Percentiles rank a stretch among this genome's conserved stretches.
These are phyloP conservation scores for Formica aserva DNA, from an alignment of 2,888 invertebrate species.

Conservation along the genomic window DNA sequence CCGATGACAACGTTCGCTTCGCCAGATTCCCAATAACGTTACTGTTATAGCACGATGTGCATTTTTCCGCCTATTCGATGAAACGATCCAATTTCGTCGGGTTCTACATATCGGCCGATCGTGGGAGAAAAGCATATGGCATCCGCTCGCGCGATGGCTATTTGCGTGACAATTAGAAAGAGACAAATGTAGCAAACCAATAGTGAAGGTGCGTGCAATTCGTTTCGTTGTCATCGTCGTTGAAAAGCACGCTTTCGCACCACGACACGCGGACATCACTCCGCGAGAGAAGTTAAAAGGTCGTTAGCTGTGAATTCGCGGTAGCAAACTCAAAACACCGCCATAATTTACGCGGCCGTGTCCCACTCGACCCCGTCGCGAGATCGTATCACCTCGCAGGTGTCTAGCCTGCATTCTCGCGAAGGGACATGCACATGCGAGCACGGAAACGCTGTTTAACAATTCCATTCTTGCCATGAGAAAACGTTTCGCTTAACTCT, in stretches of 20 bases:
- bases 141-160: conserved; percentile 30
- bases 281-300: conserved; percentile 64
- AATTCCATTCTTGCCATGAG: conserved; percentile 66
- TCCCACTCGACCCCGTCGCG: conserved; percentile 72
- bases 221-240: conserved; percentile 31
- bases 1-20: conserved; percentile 47
- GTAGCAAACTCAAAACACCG: conserved; percentile 67
- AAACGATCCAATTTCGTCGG: conserved; percentile 62
- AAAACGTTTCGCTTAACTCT: conserved; percentile 65
- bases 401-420: conserved; percentile 68
- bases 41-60: conserved; percentile 30
- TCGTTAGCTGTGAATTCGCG: conserved; percentile 69
- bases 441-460: conserved; percentile 69
- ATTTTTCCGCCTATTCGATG: conserved; percentile 35
- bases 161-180: conserved; percentile 67
- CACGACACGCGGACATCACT: conserved; percentile 24
- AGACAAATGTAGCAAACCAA: conserved; percentile 28
- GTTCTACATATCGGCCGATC: conserved; percentile 36
- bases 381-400: conserved; percentile 70
- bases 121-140: conserved; percentile 54
- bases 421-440: conserved; percentile 56
- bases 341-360: conserved; percentile 70
- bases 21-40: conserved; percentile 48
- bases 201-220: conserved; percentile 19
- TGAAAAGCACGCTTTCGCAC: conserved; percentile 26